These are phyloP conservation scores for Mimachlamys varia DNA, from an alignment of 2,888 invertebrate genomes.

Conservation along the genomic window DNA sequence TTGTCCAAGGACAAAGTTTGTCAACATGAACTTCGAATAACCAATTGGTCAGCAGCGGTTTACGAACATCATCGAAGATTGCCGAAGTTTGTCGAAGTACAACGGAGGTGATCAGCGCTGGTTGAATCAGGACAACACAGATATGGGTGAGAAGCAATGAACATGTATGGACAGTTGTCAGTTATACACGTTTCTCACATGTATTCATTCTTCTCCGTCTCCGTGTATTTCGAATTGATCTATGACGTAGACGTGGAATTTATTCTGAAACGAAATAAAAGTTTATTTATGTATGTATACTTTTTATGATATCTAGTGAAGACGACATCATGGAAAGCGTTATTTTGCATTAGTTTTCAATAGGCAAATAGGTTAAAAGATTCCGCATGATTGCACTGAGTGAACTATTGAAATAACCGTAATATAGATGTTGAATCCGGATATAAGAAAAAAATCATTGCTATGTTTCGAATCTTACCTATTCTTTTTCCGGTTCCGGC, in stretches of 20 bases:
- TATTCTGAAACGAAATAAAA: neutral
- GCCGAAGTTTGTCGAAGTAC: slow-evolving; percentile 6
- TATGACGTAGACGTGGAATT: slow-evolving; percentile 17
- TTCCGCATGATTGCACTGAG: too few relatives aligned
- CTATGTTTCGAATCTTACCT: neutral
- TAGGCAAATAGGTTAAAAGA: too few relatives aligned
- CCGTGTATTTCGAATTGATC: neutral
- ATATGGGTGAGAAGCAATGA: neutral
- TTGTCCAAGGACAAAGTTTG: slow-evolving; percentile 6
- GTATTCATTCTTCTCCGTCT: neutral
- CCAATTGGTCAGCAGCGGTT: neutral
- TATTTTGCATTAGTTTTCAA: too few relatives aligned
- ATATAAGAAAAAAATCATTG: neutral
- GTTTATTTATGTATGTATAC: too few relatives aligned
- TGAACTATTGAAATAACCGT: too few relatives aligned
- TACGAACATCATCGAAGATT: neutral
- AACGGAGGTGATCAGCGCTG: neutral
- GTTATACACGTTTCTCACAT: neutral
- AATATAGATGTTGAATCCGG: too few relatives aligned
- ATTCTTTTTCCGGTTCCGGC: slow-evolving; percentile 34
- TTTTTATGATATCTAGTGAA: too few relatives aligned
- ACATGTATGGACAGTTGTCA: neutral
- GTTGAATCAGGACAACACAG: neutral
- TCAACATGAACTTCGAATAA: neutral
- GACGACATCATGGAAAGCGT: too few relatives aligned